Evolutionary conservation across 2,888 invertebrate species (phyloP), one percentile per base, ranked within the genome.

Genomic region (Acronicta aceris): DNA sequence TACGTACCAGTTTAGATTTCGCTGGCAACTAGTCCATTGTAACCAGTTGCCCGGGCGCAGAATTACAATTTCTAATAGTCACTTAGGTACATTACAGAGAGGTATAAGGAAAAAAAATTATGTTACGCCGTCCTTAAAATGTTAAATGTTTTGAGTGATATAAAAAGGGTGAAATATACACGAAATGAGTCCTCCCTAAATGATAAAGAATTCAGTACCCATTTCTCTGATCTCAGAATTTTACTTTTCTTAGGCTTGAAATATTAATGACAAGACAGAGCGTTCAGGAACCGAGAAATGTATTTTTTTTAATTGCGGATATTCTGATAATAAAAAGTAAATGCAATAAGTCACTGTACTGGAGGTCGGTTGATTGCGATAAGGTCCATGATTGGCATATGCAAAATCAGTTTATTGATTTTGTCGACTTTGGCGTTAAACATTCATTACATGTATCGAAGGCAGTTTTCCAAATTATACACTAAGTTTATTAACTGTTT

Each of bases 21-120:
- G 63, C 65, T 67, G 40, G 59, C 65, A 75, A 77, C 77, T 72
- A 71, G 74, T 67, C 59, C 70, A 79, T 73, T 73, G 69, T 75
- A 65, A 64, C 64, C 59, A 66, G 66, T 57, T 72, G 74, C 65
- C 61, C 66, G 58, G 51, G 62, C 65, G 64, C 74, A 69, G 54
- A 71, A 67, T 74, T 74, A 60, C 57, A 61, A 69, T 71, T 40
- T 70, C 51, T 27, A 55, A 52, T 54, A 50, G 45, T n/a, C 38
- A n/a, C 25, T n/a, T n/a, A n/a, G n/a, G 25, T 13, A 16, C 38
- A 45, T 16, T 12, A 30, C 33, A 13, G 15, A 21, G 9, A 50
- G 46, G 47, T 41, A 51, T 51, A 41, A 64, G 57, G 70, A 59
- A 77, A 72, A 77, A 21, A 30, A 1, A 42, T 30, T 40, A 15